Conservation (phyloP, 2,888 invertebrate species). For the Silvanus unidentatus region DNA sequence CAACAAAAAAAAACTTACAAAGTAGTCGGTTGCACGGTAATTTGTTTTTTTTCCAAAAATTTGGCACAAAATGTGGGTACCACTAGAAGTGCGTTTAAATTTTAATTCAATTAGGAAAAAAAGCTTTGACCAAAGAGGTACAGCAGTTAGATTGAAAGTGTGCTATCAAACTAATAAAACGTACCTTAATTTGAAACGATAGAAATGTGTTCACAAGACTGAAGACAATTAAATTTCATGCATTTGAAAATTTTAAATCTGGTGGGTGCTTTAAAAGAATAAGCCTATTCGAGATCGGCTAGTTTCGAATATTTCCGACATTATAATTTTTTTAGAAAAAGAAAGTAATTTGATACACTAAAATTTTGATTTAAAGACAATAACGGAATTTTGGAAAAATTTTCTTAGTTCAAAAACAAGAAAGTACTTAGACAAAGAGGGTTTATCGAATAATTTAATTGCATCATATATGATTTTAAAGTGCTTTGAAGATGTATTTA, state of each 20-base stretch:
- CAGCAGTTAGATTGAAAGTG: not conserved
- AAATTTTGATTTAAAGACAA: not conserved
- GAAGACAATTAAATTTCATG: conserved; percentile 40
- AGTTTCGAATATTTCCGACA: conserved; percentile 37
- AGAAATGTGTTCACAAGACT: conserved; percentile 30
- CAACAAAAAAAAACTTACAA: too few relatives aligned
- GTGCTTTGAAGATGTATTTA: not conserved
- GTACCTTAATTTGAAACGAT: conserved; percentile 23
- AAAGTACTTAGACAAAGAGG: not conserved
- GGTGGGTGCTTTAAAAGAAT: conserved; percentile 38
- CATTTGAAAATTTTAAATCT: conserved; percentile 35
- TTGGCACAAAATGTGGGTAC: not conserved
- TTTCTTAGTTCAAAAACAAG: not conserved
- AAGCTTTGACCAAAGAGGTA: not conserved
- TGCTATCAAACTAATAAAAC: conserved; percentile 10
- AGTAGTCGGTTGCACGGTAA: too few relatives aligned
- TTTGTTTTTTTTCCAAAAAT: not conserved
- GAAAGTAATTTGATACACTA: conserved; percentile 21
- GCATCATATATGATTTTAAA: not conserved
- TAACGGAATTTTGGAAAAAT: too few relatives aligned
- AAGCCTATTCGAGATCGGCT: conserved; percentile 30
- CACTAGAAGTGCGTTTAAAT: not conserved
- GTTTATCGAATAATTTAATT: not conserved
- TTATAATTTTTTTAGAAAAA: conserved; percentile 29
- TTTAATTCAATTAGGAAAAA: not conserved